Evolutionary conservation across 1,140 invertebrate genomes (phyloP).

Genomic region (Magallana angulata): DNA sequence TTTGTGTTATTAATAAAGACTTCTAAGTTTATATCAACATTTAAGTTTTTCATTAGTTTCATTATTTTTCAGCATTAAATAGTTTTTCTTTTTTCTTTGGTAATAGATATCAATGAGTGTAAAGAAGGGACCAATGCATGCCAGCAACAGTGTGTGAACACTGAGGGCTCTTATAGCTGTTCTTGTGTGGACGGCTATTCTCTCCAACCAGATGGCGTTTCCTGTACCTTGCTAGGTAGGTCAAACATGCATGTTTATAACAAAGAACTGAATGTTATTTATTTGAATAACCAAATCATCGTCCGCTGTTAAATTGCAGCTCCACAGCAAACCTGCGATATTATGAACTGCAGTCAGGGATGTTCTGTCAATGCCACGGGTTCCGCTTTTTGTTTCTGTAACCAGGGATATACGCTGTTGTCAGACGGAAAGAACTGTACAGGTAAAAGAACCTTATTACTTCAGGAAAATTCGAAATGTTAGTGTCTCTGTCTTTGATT

Average conservation of each 20-base stretch:
- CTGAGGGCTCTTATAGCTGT: neutral
- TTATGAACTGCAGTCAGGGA: slow-evolving; percentile 19
- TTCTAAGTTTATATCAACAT: too few species aligned
- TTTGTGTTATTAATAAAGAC: too few species aligned
- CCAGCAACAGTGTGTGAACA: neutral
- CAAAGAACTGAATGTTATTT: too few species aligned
- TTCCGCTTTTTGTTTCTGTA: neutral
- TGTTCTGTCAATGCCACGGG: slow-evolving; percentile 13
- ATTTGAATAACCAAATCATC: too few species aligned
- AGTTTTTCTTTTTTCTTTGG: too few species aligned
- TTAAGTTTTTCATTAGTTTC: too few species aligned
- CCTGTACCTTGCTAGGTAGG: slow-evolving; percentile 9
- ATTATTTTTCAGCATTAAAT: too few species aligned
- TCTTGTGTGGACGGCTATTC: slow-evolving; percentile 27
- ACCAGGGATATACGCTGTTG: neutral
- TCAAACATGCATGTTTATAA: too few species aligned
- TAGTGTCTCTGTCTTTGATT: too few species aligned
- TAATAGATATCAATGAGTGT: slow-evolving; percentile 10
- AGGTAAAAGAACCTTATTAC: neutral
- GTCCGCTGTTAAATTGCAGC: neutral
- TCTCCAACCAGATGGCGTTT: slow-evolving; percentile 5
- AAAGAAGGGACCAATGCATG: neutral
- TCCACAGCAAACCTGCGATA: neutral
- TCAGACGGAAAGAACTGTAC: neutral
- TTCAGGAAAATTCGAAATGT: too few species aligned